Base-by-base conservation (phyloP, 2,797 vertebrate genomes). In the Vultur gryphus region DNA sequence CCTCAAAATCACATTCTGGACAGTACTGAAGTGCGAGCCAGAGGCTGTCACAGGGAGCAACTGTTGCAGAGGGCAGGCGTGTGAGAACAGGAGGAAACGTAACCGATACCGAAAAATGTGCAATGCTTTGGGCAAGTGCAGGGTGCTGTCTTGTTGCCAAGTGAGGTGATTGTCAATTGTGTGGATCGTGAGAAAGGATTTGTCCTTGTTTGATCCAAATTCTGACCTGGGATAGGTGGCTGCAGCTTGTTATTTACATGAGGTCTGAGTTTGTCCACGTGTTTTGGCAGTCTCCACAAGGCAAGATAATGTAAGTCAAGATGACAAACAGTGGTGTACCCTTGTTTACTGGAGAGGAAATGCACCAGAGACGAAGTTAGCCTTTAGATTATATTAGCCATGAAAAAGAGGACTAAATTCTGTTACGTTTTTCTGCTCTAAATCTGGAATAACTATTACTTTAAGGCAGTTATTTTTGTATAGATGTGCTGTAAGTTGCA, bases 61-160 rank as follows among this genome's bases (percentile, higher is more conserved):
- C 54, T 64, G 14, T 39, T 81, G 86, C 70, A 69, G 81, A 26
- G 85, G 46, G 41, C 75, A 95, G 66, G 37, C 54, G 44, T 66
- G 35, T 58, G 62, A 73, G 54, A 84, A 46, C 72, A 79, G 62
- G 19, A 81, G 73, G 83, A 90, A 94, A 55, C 0, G 0, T 62
- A 72, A 91, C 55, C 0, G 0, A 9, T 35, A 24, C 8, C 0
- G 1, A 58, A 55, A 88, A 90, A 49, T 3, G 16, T 59, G 77
- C 80, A 64, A 52, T 70, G 52, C 35, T 61, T 62, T 20, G 59
- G 59, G 73, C 43, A 77, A 87, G 70, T 87, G 51, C 73, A 71
- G 29, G 26, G 77, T 57, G 55, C 70, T 62, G 44, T 79, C 8
- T 2, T 59, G 20, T 41, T 90, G 80, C 91, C 77, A 94, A 52